Conservation (phyloP, 1,140 invertebrate genomes). For the Neodiprion pinetum region DNA sequence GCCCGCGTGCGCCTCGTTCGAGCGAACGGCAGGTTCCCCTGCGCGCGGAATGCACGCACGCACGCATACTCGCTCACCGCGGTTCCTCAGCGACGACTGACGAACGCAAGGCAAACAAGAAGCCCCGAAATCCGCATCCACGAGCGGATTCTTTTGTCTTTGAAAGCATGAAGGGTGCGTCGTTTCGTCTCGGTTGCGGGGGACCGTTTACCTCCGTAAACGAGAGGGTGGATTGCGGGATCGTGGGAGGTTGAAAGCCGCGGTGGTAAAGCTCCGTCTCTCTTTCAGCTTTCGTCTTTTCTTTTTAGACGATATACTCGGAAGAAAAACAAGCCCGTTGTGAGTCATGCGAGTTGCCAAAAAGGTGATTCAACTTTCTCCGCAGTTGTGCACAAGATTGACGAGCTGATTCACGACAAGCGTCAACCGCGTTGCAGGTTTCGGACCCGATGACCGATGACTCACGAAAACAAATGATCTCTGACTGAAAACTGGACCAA, state of each 20-base stretch:
- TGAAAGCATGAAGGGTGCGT: not conserved
- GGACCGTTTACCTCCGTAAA: not conserved
- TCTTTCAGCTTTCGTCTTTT: not conserved
- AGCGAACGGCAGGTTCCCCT: not conserved
- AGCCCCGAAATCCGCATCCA: too few relatives aligned
- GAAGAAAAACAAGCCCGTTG: not conserved
- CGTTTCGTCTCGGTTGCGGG: not conserved
- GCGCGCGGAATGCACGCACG: not conserved
- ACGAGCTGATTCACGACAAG: not conserved
- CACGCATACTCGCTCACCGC: not conserved
- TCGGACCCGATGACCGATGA: too few relatives aligned
- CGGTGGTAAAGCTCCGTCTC: too few relatives aligned
- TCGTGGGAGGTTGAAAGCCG: too few relatives aligned
- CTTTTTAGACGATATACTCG: not conserved
- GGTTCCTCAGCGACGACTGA: not conserved
- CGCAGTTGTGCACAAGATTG: not conserved
- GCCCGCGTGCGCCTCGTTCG: not conserved
- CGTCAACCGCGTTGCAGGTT: not conserved
- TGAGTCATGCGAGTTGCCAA: not conserved
- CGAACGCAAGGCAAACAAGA: not conserved
- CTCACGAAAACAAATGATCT: too few relatives aligned
- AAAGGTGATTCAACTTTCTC: conserved; percentile 3
- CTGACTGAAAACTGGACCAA: too few relatives aligned
- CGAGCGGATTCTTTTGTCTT: conserved; percentile 4
- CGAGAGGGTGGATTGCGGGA: too few relatives aligned